A percentile compares a stretch with the other conserved stretches of the same genome.
Conservation (phyloP, 2,113 vertebrate genomes). For the Nestor notabilis region DNA sequence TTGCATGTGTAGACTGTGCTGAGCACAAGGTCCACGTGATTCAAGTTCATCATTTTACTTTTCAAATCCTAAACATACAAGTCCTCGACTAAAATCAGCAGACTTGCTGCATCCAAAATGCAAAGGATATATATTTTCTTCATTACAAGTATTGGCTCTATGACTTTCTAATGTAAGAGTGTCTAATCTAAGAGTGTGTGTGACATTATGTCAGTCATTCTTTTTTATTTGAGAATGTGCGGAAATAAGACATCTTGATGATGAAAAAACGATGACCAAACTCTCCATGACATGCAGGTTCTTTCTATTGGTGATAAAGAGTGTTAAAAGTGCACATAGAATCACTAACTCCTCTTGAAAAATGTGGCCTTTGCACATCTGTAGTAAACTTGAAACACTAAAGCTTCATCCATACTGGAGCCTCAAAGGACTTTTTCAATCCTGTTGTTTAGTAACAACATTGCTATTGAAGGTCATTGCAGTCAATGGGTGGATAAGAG, state of each 20-base stretch:
- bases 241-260: neutral
- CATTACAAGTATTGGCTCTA: neutral
- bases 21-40: neutral
- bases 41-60: neutral
- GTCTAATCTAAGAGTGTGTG: neutral
- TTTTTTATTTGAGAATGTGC: neutral
- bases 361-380: neutral
- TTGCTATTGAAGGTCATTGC: neutral
- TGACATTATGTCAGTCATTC: slow-evolving; percentile 4
- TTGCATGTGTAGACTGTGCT: neutral
- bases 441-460: neutral
- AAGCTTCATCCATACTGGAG: neutral
- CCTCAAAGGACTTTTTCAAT: neutral
- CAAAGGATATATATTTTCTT: neutral
- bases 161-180: neutral
- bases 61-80: neutral
- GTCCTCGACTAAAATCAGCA: neutral
- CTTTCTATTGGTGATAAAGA: neutral
- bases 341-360: neutral
- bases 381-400: neutral
- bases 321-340: neutral
- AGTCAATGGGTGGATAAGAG: neutral
- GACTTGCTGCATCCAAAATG: neutral
- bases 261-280: neutral
- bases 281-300: neutral